These are phyloP conservation scores for Megalurothrips usitatus DNA, from an alignment of 2,888 invertebrate genomes.

Conservation along the genomic window DNA sequence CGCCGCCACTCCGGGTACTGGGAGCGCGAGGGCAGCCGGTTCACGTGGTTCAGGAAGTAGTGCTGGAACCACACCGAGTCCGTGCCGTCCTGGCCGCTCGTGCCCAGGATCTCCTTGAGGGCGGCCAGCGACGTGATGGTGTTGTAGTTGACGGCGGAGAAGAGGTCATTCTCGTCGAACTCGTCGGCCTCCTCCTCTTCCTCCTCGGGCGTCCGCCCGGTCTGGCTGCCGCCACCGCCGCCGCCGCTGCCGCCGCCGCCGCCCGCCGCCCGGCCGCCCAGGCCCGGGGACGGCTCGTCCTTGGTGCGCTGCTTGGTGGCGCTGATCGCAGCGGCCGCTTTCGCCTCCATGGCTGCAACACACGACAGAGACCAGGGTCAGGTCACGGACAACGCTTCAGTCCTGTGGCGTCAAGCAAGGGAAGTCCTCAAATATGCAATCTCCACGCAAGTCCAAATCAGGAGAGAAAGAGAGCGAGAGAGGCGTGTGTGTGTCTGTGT, in stretches of 20 bases:
- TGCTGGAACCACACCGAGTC: constrained; percentile 60
- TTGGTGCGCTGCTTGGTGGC: constrained; percentile 13
- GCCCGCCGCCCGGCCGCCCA: constrained; percentile 31
- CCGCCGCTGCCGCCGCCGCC: constrained; percentile 32
- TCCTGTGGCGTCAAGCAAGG: too few species aligned
- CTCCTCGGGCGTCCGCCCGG: constrained; percentile 35
- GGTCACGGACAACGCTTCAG: not conserved
- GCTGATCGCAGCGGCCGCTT: constrained; percentile 2
- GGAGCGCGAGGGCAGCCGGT: constrained; percentile 58
- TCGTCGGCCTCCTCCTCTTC: constrained; percentile 52
- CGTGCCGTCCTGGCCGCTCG: constrained; percentile 53
- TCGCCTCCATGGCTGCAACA: constrained; percentile 20
- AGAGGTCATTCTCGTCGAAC: constrained; percentile 60
- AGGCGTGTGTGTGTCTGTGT: too few species aligned
- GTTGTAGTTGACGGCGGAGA: constrained; percentile 64
- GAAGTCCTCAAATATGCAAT: too few species aligned
- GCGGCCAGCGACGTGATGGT: constrained; percentile 65
- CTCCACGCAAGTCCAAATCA: too few species aligned
- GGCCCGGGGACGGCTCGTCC: constrained; percentile 4
- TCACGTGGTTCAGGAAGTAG: constrained; percentile 69
- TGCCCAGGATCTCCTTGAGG: constrained; percentile 59
- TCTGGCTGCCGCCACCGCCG: constrained; percentile 33
- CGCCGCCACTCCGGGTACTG: constrained; percentile 55
- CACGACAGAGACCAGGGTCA: not conserved
- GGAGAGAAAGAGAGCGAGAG: too few species aligned